Base-by-base conservation (phyloP, 2,797 vertebrate genomes). In the Lycodopsis pacificus region DNA sequence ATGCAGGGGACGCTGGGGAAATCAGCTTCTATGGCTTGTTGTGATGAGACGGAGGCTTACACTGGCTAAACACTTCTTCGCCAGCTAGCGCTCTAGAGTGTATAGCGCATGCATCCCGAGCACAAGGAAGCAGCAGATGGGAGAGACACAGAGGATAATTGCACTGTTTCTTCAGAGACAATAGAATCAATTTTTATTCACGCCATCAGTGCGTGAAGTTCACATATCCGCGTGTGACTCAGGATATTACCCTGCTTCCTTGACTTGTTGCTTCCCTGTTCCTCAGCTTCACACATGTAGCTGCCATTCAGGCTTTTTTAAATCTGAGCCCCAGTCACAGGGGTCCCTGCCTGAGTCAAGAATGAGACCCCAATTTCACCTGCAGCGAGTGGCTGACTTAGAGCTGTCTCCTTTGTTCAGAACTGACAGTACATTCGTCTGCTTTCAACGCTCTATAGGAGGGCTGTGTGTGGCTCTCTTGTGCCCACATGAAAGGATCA, bases 291-390 rank as follows among this genome's bases (percentile, higher is more conserved):
- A 76, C 65, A 74, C 51, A 15, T 83, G 86, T 62, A 58, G 53
- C 70, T 71, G 80, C 64, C 73, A 74, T 77, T 86, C 80, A 79
- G 48, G 30, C 20, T 42, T 42, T 42, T 89, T 77, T 63, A 75
- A 80, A 83, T 77, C 81, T 17, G 44, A 78, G 59, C 65, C 34
- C 40, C 36, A 34, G 75, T 61, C 82, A 72, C 73, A 62, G 20
- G 65, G 73, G 77, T 76, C 75, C 67, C 22, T 7, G 8, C 20
- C 25, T 56, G 68, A 77, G 81, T 76, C 57, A 42, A 82, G 78
- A 85, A 66, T 65, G 74, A 79, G 87, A 90, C 89, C 91, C 79
- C 85, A 86, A 87, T 92, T 91, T 89, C 89, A 82, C 85, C 86
- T 71, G 71, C 73, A 19, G 69, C 32, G 73, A 81, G 67, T 40